Percentiles rank a stretch among this genome's conserved stretches.
These are phyloP conservation scores for Agelas oroides DNA, from an alignment of 37 sponge, comb jelly and placozoan genomes.

Conservation along the genomic window DNA sequence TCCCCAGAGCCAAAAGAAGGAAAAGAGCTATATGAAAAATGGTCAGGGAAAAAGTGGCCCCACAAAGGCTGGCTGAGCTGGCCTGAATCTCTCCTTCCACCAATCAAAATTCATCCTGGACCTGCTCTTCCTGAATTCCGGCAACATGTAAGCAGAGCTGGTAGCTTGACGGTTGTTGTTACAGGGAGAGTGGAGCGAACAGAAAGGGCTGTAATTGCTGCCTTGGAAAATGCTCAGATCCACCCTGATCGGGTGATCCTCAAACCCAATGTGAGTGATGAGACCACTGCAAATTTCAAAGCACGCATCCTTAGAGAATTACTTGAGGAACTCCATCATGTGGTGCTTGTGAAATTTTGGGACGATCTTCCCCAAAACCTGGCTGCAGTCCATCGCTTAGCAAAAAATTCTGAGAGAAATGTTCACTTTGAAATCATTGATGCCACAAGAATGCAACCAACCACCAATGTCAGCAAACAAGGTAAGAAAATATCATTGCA, in stretches of 20 bases:
- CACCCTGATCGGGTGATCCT: conserved; percentile 60
- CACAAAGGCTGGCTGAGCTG: conserved; percentile 68
- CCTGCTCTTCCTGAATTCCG: conserved; percentile 78
- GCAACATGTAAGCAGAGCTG: conserved; percentile 48
- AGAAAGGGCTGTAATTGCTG: conserved; percentile 33
- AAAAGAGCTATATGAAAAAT: conserved; percentile 55
- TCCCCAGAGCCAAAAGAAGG: conserved; percentile 73
- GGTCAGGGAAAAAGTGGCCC: conserved; percentile 76
- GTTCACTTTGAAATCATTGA: conserved; percentile 79
- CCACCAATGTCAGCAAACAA: background rate
- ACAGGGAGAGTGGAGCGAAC: conserved; percentile 69
- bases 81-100: conserved; percentile 84
- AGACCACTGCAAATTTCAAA: conserved; percentile 67
- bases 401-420: background rate
- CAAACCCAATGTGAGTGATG: conserved; percentile 53
- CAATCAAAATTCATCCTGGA: conserved; percentile 69
- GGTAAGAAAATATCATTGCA: conserved; percentile 28
- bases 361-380: conserved; percentile 81
- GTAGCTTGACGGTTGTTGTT: conserved; percentile 70
- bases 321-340: conserved; percentile 49
- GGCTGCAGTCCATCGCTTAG: conserved; percentile 50
- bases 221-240: conserved; percentile 55
- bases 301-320: conserved; percentile 50
- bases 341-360: conserved; percentile 76
- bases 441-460: conserved; percentile 35